Conservation (phyloP, 2,797 vertebrate genomes). For the Synaphobranchus kaupii region DNA sequence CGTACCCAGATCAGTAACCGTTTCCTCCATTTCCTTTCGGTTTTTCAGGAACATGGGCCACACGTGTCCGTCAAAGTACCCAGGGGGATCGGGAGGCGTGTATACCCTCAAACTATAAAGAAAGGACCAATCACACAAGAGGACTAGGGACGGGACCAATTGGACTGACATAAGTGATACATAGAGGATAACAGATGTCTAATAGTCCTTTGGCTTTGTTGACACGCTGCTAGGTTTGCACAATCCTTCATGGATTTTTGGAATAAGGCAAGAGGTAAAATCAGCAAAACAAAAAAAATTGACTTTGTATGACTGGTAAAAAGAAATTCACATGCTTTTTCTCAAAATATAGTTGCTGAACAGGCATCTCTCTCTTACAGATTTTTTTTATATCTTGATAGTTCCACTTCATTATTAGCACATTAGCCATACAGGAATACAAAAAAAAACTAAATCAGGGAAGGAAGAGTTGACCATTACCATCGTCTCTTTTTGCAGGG, state of each 20-base stretch:
- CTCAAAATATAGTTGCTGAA: background rate
- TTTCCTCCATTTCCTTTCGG: slow-evolving; percentile 75
- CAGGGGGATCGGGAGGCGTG: slow-evolving; percentile 83
- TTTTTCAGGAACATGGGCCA: slow-evolving; percentile 95
- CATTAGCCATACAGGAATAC: background rate
- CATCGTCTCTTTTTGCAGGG: slow-evolving; percentile 87
- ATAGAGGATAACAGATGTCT: background rate
- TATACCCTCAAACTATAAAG: slow-evolving; percentile 81
- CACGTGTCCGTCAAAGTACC: slow-evolving; percentile 88
- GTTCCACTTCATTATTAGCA: background rate
- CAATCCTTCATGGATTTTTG: background rate
- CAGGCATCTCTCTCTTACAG: background rate
- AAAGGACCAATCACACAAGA: background rate
- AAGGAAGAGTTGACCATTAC: slow-evolving; percentile 53
- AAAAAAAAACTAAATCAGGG: background rate
- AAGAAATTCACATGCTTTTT: too few species aligned
- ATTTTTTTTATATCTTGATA: background rate
- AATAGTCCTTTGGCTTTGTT: background rate
- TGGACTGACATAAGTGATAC: background rate
- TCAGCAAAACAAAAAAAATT: background rate
- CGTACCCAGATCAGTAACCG: slow-evolving; percentile 74
- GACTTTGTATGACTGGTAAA: background rate
- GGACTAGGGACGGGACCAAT: background rate
- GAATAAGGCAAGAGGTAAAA: background rate
- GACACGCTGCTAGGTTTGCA: background rate